Base-by-base conservation (phyloP, 2,113 vertebrate species). In the Pseudopodoces humilis region DNA sequence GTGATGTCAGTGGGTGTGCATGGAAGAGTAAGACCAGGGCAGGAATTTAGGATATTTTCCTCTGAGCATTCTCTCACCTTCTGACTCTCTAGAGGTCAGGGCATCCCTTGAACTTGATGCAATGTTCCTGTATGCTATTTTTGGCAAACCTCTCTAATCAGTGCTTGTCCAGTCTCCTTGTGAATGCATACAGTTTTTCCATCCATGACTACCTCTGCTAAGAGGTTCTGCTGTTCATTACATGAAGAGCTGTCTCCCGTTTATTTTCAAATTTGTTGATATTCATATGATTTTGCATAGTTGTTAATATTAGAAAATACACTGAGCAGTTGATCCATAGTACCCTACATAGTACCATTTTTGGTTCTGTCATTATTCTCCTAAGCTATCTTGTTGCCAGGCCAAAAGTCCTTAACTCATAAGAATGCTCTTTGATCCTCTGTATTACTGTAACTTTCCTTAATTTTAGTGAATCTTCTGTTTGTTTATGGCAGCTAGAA, bases 281-380 rank as follows among this genome's bases (percentile, higher is more conserved):
- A 27, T 2, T 49, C 0, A 1, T 58, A 14, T 41, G 18, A 83
- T 87, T 62, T 78, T 2, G 3, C 1, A 0, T 35, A 39, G 46
- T 21, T 56, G 24, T 84, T 74, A 53, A 30, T 71, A 20, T 41
- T 56, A 41, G 37, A 76, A 68, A 87, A 87, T 69, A 14, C 17
- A 56, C 37, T 31, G 14, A 53, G 28, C 15, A 72, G 52, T 74
- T 91, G 43, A 86, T 62, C 28, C 9, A 2, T 15, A 27, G 33
- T 39, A 25, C 31, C n/a, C 13, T 10, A 21, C 8, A 1, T 47
- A 28, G 25, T 58, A 28, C 25, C 5, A 9, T n/a, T 86, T 76
- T 81, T 74, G 50, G 28, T 91, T 77, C 22, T 92, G 47, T n/a
- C 9, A 3, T 65, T 35, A 31, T 70, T 47, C 23, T 86, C 31